Percentiles rank a stretch among this genome's conserved stretches.
Evolutionary conservation across 2,888 invertebrate genomes (phyloP).

Genomic region (Sipha maydis): DNA sequence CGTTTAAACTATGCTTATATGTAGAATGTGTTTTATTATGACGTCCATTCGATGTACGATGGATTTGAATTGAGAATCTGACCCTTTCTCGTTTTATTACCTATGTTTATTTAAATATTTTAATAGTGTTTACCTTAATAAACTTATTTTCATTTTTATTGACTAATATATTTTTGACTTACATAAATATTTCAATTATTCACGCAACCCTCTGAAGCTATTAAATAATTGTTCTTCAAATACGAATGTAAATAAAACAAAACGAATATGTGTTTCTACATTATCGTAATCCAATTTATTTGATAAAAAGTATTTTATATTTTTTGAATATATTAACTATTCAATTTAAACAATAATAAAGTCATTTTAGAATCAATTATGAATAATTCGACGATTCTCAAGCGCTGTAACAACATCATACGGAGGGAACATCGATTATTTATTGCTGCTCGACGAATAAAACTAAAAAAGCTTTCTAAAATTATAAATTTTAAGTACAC

Average conservation of each 20-base stretch:
- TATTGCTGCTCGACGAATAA: neutral
- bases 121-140: conserved; percentile 39
- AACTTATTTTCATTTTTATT: conserved; percentile 26
- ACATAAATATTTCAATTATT: neutral
- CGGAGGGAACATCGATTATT: neutral
- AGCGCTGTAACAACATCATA: neutral
- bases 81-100: neutral
- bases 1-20: neutral
- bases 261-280: neutral
- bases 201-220: neutral
- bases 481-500: conserved; percentile 15
- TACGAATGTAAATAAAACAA: conserved; percentile 6
- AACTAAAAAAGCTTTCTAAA: conserved; percentile 39
- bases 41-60: conserved; percentile 8
- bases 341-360: conserved; percentile 7
- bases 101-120: conserved; percentile 40
- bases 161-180: neutral
- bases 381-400: conserved; percentile 32
- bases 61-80: conserved; percentile 8
- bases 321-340: conserved; percentile 1
- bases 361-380: conserved; percentile 16
- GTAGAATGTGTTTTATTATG: conserved; percentile 30
- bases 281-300: neutral
- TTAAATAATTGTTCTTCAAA: neutral
- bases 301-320: neutral